Evolutionary conservation across 2,113 vertebrate species (phyloP).

Genomic region (Passer domesticus): DNA sequence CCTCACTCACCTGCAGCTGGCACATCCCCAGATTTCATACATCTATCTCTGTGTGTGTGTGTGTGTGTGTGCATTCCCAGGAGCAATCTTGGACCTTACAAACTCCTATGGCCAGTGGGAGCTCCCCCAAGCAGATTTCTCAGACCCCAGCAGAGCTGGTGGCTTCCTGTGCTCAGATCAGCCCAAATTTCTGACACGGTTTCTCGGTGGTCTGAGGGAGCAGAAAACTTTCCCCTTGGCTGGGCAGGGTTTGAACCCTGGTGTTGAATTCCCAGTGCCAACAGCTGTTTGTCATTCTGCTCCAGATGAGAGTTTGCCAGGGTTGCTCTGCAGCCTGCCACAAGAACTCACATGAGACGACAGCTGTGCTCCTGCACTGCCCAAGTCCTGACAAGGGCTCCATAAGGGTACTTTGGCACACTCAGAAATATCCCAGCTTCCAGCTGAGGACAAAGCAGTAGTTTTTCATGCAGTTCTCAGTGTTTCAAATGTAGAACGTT

Average conservation of each 20-base stretch:
- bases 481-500: neutral
- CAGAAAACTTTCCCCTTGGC: neutral
- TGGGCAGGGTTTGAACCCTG: neutral
- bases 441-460: neutral
- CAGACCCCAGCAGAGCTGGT: neutral
- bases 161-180: neutral
- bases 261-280: neutral
- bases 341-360: neutral
- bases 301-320: neutral
- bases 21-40: neutral
- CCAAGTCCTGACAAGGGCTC: neutral
- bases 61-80: neutral
- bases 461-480: neutral
- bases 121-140: neutral
- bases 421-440: neutral
- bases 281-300: neutral
- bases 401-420: neutral
- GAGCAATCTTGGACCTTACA: neutral
- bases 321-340: neutral
- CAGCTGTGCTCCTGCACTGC: neutral
- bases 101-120: neutral
- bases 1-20: neutral
- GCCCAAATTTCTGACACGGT: neutral
- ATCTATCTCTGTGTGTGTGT: rapidly evolving
- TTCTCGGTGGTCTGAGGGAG: neutral